Conservation (phyloP, 2,797 vertebrate genomes). For the Pantherophis vulpinus region DNA sequence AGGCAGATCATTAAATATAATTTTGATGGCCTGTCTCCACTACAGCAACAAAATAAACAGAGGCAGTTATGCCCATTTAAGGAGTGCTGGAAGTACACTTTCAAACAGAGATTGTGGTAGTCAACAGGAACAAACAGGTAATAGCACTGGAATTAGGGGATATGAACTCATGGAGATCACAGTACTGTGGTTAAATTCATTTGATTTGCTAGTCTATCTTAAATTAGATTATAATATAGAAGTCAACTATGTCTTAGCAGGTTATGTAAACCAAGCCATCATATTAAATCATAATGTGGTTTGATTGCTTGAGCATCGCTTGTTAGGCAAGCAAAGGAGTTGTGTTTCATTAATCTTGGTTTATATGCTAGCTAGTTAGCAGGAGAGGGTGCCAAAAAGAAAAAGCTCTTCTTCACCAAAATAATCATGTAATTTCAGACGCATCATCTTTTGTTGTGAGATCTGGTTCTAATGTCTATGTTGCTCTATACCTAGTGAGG, state of each 20-base stretch:
- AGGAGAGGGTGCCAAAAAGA: background rate
- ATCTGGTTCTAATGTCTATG: background rate
- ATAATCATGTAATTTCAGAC: background rate
- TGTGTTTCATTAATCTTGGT: background rate
- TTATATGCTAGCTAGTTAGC: background rate
- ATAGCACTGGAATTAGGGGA: background rate
- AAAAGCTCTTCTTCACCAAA: background rate
- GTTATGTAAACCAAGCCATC: background rate
- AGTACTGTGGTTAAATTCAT: background rate
- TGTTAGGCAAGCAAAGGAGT: background rate
- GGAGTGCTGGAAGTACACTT: background rate
- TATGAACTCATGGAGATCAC: background rate
- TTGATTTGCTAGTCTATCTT: background rate
- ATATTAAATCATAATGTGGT: background rate
- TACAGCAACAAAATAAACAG: background rate
- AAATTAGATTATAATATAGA: background rate
- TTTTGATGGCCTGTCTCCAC: background rate
- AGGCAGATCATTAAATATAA: background rate
- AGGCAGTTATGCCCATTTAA: background rate
- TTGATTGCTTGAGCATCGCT: background rate
- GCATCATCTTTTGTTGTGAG: background rate
- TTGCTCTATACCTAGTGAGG: background rate
- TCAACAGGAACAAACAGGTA: background rate
- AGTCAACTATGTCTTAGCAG: background rate
- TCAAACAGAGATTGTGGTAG: background rate